Evolutionary conservation across 2,888 invertebrate genomes (phyloP), one percentile per base, ranked within the genome.

Genomic region (Synergus umbraculus): DNA sequence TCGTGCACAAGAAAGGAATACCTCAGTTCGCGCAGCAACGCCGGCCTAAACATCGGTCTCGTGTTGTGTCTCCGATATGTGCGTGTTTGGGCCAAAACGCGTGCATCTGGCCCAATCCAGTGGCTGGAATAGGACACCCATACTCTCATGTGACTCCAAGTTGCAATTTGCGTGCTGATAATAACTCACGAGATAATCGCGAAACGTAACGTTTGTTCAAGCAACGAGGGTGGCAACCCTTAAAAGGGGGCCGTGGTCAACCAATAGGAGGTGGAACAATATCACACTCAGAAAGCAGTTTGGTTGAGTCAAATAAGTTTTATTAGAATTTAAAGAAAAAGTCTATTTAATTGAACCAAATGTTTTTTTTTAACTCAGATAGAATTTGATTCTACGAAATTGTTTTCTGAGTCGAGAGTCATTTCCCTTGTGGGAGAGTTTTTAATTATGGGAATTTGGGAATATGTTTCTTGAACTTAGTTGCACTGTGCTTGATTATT

Each of bases 1-100:
- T 41, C 78, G 69, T 77, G 69, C 76, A 79, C 78, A 81, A 81
- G 79, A 79, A 78, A 82, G 79, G 77, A 15, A 37, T 44, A 64
- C 69, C 73, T 37, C 60, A 49, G 73, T 67, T 69, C 58, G 49
- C 77, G 29, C 65, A 76, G 63, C 54, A 54, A 76, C 54, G 64
- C 78, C 67, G 64, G 63, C 41, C 46, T 37, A 65, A 22, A 29
- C 63, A 41, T 22, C 76, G 37, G 18, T 76, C 18, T 15, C 13
- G 76, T 46, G 58, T 18, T 66, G 41, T 13, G 15, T 46, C 10
- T 49, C 13, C n/a, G 22, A 77, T 4, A 49, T 64, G 65, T 54
- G 15, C n/a, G 18, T 77, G n/a, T 22, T 46, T 46, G 29, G 41
- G 15, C 22, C 15, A 12, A 73, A 73, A 37, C 37, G 29, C 15